Evolutionary conservation across 2,888 invertebrate genomes (phyloP).

Genomic region (Ennomos erosarius): DNA sequence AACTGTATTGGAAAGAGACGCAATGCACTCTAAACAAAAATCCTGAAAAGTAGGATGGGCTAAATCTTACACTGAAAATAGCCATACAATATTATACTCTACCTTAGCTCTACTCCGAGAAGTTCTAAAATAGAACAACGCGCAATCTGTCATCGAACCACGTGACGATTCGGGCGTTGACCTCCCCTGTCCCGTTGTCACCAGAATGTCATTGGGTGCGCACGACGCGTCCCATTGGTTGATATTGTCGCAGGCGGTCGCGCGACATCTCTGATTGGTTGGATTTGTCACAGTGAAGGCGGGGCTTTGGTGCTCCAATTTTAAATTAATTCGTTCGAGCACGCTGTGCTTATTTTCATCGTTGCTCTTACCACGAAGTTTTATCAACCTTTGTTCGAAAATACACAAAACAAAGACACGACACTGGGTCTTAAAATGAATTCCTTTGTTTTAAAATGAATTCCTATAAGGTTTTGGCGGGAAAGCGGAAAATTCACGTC

Average conservation of each 20-base stretch:
- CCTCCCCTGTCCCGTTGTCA: slow-evolving; percentile 69
- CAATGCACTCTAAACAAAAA: neutral
- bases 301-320: slow-evolving; percentile 62
- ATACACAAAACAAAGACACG: no score
- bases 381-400: no score
- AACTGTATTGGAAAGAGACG: slow-evolving; percentile 15
- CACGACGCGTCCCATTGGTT: slow-evolving; percentile 70
- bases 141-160: slow-evolving; percentile 47
- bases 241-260: slow-evolving; percentile 73
- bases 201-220: slow-evolving; percentile 78
- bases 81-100: neutral
- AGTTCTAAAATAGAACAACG: slow-evolving; percentile 31
- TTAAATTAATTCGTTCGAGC: slow-evolving; percentile 49
- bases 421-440: no score
- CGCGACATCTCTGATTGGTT: slow-evolving; percentile 79
- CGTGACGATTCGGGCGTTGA: slow-evolving; percentile 68
- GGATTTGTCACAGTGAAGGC: slow-evolving; percentile 72
- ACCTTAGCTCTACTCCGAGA: slow-evolving; percentile 6
- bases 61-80: neutral
- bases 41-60: slow-evolving; percentile 15
- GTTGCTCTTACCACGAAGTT: no score
- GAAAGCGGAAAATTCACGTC: no score
- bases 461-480: no score
- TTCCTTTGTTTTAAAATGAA: no score
- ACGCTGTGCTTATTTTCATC: slow-evolving; percentile 24